A percentile compares a stretch with the other conserved stretches of the same genome.
Evolutionary conservation across 2,888 invertebrate genomes (phyloP).

Genomic region (Buathra laborator): DNA sequence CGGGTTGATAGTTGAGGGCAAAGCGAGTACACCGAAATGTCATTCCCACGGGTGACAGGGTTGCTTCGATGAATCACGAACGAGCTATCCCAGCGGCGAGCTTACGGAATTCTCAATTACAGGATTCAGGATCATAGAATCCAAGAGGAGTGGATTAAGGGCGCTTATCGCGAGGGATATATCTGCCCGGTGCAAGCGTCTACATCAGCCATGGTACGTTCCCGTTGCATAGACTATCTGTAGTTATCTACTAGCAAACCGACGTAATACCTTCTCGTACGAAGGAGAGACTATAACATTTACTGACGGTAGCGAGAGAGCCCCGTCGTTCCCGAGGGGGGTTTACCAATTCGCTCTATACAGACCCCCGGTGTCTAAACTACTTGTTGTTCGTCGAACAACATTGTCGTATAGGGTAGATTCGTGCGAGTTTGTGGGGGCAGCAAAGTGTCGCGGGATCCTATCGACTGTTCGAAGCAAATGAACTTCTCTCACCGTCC

Average conservation of each 20-base stretch:
- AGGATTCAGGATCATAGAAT: conserved; percentile 78
- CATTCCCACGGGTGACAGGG: conserved; percentile 22
- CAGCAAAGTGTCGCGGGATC: conserved; percentile 30
- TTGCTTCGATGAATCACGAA: conserved; percentile 24
- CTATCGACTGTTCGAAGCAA: conserved; percentile 29
- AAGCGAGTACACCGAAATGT: conserved; percentile 3
- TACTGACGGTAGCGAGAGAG: not conserved
- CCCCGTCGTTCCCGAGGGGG: conserved; percentile 5
- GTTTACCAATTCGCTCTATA: conserved; percentile 25
- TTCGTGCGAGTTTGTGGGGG: conserved; percentile 16
- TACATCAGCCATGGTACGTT: not conserved
- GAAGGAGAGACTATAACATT: conserved; percentile 20
- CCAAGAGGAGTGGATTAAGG: conserved; percentile 75
- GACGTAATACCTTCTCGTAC: not conserved
- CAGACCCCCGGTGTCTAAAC: conserved; percentile 24
- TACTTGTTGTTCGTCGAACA: conserved; percentile 47
- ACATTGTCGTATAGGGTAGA: conserved; percentile 31
- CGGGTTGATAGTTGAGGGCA: not conserved
- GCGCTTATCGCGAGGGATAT: conserved; percentile 75
- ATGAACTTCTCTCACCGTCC: conserved; percentile 28
- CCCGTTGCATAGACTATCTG: not conserved
- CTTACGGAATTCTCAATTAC: conserved; percentile 78
- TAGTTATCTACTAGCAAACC: conserved; percentile 12
- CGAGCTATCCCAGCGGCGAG: conserved; percentile 61
- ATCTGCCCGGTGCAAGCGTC: conserved; percentile 16